phyloP scores from a whole-genome alignment of 2,888 invertebrate species.

The Acleris sparsana region DNA sequence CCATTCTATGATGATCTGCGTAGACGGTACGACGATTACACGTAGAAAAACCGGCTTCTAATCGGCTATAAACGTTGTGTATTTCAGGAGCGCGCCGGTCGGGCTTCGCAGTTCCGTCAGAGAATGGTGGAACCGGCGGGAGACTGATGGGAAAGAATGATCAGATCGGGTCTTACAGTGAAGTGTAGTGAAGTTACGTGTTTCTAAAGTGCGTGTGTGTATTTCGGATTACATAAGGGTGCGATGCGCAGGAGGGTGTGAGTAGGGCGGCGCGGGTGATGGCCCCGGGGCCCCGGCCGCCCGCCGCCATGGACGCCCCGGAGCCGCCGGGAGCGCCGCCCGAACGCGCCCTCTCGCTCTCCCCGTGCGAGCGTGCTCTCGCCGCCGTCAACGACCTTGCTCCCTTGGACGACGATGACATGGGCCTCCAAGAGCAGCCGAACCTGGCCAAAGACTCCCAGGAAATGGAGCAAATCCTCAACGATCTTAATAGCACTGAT shows the following conservation, averaged over 20 bases:
- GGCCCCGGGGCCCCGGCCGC: conserved; percentile 96
- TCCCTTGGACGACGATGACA: conserved; percentile 85
- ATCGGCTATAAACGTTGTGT: conserved; percentile 67
- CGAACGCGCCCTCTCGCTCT: conserved; percentile 53
- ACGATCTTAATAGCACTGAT: conserved; percentile 84
- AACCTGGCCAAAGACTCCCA: conserved; percentile 83
- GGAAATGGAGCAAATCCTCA: conserved; percentile 87
- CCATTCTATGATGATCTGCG: conserved; percentile 40
- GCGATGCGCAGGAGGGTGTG: conserved; percentile 69
- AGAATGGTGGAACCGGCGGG: conserved; percentile 71
- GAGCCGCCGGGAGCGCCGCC: conserved; percentile 58
- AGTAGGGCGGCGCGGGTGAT: conserved; percentile 87
- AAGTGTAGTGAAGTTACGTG: conserved; percentile 61
- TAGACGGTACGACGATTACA: conserved; percentile 46
- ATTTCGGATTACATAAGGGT: conserved; percentile 72
- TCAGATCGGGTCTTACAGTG: conserved; percentile 53
- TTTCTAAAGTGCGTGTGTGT: conserved; percentile 54
- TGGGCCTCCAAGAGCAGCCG: conserved; percentile 82
- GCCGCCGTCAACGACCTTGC: conserved; percentile 80
- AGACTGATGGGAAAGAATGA: conserved; percentile 58
- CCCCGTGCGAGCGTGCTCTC: conserved; percentile 71
- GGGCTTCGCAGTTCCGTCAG: conserved; percentile 54
- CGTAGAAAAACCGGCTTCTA: conserved; percentile 66
- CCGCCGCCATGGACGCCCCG: conserved; percentile 65
- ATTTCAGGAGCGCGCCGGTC: conserved; percentile 76